Evolutionary conservation across 2,888 invertebrate genomes (phyloP).

Genomic region (Leucoma salicis): DNA sequence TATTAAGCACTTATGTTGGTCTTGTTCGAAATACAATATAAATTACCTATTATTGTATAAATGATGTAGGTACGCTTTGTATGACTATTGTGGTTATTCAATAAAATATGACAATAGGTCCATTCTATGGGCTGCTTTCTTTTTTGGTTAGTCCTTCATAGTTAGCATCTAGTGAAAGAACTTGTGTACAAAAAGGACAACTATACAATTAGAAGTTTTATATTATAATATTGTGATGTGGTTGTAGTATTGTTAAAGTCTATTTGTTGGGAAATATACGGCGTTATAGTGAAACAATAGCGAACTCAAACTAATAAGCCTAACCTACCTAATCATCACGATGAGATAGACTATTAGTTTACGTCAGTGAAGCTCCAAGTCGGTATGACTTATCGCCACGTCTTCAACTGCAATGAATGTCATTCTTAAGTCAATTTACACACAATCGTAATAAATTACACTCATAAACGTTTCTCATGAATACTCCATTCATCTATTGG

Average conservation of each 20-base stretch:
- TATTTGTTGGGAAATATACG: too few species aligned
- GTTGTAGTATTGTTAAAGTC: background rate
- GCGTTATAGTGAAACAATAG: too few species aligned
- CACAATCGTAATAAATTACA: too few species aligned
- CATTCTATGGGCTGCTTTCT: conserved; percentile 11
- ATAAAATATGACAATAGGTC: conserved; percentile 20
- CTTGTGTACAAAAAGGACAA: background rate
- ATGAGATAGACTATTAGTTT: too few species aligned
- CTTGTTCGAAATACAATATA: conserved; percentile 17
- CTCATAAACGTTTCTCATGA: too few species aligned
- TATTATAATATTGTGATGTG: background rate
- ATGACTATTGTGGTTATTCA: conserved; percentile 10
- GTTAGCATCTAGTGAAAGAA: background rate
- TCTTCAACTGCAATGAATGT: too few species aligned
- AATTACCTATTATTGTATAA: conserved; percentile 24
- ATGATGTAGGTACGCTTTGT: conserved; percentile 11
- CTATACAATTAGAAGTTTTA: background rate
- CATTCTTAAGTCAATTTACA: too few species aligned
- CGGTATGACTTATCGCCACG: too few species aligned
- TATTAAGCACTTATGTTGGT: background rate
- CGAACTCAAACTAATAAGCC: too few species aligned
- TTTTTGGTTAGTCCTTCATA: background rate
- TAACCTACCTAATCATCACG: too few species aligned
- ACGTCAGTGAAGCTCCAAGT: too few species aligned
- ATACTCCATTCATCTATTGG: too few species aligned